Percentiles rank a stretch among this genome's conserved stretches.
Evolutionary conservation across 2,888 invertebrate genomes (phyloP).

Genomic region (Idaea dimidiata): DNA sequence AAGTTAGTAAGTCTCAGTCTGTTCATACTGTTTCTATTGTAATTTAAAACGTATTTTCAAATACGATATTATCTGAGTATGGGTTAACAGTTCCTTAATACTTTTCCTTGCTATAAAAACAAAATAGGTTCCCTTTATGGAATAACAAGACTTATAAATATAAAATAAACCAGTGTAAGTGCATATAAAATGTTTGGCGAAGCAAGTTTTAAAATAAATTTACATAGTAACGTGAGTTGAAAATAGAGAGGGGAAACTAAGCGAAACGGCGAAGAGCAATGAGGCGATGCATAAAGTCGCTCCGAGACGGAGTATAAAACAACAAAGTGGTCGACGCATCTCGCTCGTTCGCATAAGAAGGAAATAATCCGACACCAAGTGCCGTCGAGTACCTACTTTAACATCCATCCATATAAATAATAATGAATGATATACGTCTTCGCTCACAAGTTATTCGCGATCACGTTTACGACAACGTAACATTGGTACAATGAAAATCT

Average conservation of each 20-base stretch:
- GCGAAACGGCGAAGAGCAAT: conserved; percentile 76
- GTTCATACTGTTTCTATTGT: not conserved
- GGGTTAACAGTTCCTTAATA: not conserved
- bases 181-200: conserved; percentile 41
- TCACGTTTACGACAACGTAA: conserved; percentile 44
- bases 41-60: not conserved
- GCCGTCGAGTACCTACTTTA: conserved; percentile 60
- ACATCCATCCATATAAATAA: conserved; percentile 66
- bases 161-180: conserved; percentile 17
- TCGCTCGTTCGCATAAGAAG: conserved; percentile 65
- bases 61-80: not conserved
- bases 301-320: conserved; percentile 76
- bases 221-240: conserved; percentile 74
- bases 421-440: conserved; percentile 45
- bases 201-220: conserved; percentile 63
- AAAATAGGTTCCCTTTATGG: not conserved
- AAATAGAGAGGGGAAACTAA: conserved; percentile 74
- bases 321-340: conserved; percentile 77
- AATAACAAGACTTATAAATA: not conserved
- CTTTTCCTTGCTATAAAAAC: not conserved
- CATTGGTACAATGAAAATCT: conserved; percentile 1
- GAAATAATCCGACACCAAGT: conserved; percentile 68
- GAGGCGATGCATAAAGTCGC: conserved; percentile 76
- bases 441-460: conserved; percentile 47
- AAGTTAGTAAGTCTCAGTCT: no score